A percentile compares a stretch with the other conserved stretches of the same genome.
Evolutionary conservation across 2,113 vertebrate genomes (phyloP).

Genomic region (Eonycteris spelaea): DNA sequence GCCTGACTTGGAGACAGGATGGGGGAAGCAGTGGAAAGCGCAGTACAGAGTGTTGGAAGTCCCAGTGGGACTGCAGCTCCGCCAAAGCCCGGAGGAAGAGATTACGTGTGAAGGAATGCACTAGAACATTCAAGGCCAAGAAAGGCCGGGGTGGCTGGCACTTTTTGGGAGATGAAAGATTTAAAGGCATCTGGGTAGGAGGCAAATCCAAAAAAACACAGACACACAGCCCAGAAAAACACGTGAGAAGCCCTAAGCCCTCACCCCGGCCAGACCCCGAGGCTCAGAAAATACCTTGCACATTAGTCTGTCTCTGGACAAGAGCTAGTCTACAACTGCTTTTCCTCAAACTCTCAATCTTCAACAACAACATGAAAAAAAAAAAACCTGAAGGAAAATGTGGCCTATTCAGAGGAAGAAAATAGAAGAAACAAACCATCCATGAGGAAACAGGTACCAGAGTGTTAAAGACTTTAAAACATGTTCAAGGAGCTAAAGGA

Average conservation of each 20-base stretch:
- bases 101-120: rapidly evolving
- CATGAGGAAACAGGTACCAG: background rate
- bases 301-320: background rate
- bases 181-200: background rate
- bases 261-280: background rate
- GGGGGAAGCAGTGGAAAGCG: background rate
- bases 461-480: background rate
- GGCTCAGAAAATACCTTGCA: background rate
- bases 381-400: background rate
- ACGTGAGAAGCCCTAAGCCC: background rate
- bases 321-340: background rate
- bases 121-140: background rate
- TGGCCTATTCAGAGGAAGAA: background rate
- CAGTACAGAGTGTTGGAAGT: background rate
- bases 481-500: background rate
- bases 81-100: too few relatives aligned
- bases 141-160: background rate
- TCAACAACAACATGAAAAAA: background rate
- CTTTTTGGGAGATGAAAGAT: background rate
- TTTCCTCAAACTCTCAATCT: background rate
- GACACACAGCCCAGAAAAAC: background rate
- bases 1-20: background rate
- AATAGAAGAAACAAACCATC: background rate
- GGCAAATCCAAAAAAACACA: background rate
- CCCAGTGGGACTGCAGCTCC: background rate